phyloP scores from a whole-genome alignment of 2,888 invertebrate genomes.

The Reticulitermes lucifugus region DNA sequence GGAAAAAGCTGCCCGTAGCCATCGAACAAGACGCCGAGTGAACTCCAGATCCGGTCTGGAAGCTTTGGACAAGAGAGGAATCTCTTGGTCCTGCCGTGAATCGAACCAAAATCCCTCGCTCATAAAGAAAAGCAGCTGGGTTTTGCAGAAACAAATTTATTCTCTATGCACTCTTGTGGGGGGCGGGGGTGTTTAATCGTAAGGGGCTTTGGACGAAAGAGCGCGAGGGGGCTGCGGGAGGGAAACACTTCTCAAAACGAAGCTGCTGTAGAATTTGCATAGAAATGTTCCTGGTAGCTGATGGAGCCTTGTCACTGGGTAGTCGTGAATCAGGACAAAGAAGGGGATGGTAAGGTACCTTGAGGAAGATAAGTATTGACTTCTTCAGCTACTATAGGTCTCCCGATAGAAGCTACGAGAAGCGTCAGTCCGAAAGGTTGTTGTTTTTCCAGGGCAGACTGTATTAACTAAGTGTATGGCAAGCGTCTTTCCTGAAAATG shows the following conservation, averaged over 20 bases:
- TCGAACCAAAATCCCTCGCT: no score
- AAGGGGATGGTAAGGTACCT: slow-evolving; percentile 5
- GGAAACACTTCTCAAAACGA: slow-evolving; percentile 27
- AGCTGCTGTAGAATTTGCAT: slow-evolving; percentile 60
- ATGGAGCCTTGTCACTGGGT: slow-evolving; percentile 65
- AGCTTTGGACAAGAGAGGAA: no score
- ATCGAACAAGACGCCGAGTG: no score
- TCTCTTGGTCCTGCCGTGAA: no score
- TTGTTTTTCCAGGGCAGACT: no score
- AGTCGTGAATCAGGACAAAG: slow-evolving; percentile 62
- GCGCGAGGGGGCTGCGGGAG: not conserved
- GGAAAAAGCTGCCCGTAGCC: no score
- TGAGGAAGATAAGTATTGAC: slow-evolving; percentile 40
- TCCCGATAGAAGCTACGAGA: no score
- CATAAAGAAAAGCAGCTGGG: not conserved
- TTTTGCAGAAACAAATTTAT: slow-evolving; percentile 42
- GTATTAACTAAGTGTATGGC: no score
- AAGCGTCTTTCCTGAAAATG: no score
- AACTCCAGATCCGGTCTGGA: no score
- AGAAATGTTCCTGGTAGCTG: slow-evolving; percentile 62
- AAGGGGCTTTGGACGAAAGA: not conserved
- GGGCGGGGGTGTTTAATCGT: not conserved
- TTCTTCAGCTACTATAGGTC: not conserved
- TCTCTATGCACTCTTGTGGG: slow-evolving; percentile 7
- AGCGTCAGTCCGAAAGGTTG: no score